Evolutionary conservation across 2,888 invertebrate species (phyloP), one percentile per base, ranked within the genome.

Genomic region (Hirtodrosophila confusa): DNA sequence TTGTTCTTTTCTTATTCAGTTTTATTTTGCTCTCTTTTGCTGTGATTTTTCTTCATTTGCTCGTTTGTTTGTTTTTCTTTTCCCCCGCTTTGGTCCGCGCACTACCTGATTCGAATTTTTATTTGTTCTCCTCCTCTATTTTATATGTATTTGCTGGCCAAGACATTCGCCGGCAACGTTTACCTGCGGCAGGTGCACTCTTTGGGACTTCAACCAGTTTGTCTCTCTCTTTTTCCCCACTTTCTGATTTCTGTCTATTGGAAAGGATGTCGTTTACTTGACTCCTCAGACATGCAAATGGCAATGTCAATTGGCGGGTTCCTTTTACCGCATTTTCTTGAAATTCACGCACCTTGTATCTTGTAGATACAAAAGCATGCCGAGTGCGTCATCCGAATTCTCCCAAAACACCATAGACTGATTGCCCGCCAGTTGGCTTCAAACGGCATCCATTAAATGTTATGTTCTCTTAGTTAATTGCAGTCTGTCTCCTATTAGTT

Each of bases 141-240:
- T 29, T 17, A 12, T 23, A 17, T 54, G 37, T 43, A 41, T 63
- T 69, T 61, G 67, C 73, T 61, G 68, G 43, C 67, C 54, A 57
- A 71, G 71, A 75, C 41, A 40, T 62, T 64, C 47, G 27, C 65
- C 49, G 61, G 69, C 53, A 48, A 24, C 60, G 39, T 57, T 85
- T 77, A 85, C 82, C 80, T 85, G 80, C 54, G 67, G 57, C 79
- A 80, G 82, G 79, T 76, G 82, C 63, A 24, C 49, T 8, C 9
- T 31, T 7, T 31, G 9, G 0, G 3, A 7, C 4, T 31, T 31
- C 9, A 31, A 31, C 31, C 31, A 8, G 31, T 31, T 31, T 31
- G 44, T 54, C 56, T 62, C 61, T 44, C 55, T 8, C 4, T 24
- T 41, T 17, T 2, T 41, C n/a, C 2, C 2, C 24, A 41, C 1